Evolutionary conservation across 1,140 invertebrate species (phyloP), one percentile per base, ranked within the genome.

Genomic region (Diachasmimorpha longicaudata): DNA sequence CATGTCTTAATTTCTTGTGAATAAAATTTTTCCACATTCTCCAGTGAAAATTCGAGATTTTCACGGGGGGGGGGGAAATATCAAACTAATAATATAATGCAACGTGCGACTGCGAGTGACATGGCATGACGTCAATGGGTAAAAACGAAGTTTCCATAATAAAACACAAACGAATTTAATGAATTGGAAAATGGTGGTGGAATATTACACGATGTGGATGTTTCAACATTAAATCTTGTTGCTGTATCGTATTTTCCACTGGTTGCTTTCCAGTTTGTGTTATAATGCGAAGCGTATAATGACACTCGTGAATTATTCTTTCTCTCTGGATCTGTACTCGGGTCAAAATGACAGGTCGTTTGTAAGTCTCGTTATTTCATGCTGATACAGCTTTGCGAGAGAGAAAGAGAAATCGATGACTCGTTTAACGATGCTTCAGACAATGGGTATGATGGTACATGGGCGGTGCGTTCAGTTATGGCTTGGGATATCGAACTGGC

Each of bases 401-500:
- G 31, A 31, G 31, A 31, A 11, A 13, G n/a, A 48, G 63, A 67
- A 74, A 74, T 74, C 72, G 66, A 74, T 74, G 39, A 68, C 13
- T 74, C 66, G 72, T 67, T 74, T 31, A 68, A 73, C 71, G 55
- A 73, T 73, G 36, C 23, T 31, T 66, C 58, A 66, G 63, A 73
- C 72, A 73, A 73, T 37, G 23, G 42, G 52, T 44, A n/a, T 52
- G 48, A 58, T 36, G 66, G 25, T 36, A 36, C 16, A 31, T 13
- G 66, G 21, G 37, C n/a, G 37, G 21, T n/a, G n/a, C 4, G 14
- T 68, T 25, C 44, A 48, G 48, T 55, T 55, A 55, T 55, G 48
- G 48, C 48, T 55, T 4, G 4, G 48, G 48, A 55, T 55, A 55
- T 42, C 39, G 48, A n/a, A 2, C n/a, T 21, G 19, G n/a, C 42